These are phyloP conservation scores for Drosophila ohnishii DNA, from an alignment of 1,140 invertebrate species.

Conservation along the genomic window DNA sequence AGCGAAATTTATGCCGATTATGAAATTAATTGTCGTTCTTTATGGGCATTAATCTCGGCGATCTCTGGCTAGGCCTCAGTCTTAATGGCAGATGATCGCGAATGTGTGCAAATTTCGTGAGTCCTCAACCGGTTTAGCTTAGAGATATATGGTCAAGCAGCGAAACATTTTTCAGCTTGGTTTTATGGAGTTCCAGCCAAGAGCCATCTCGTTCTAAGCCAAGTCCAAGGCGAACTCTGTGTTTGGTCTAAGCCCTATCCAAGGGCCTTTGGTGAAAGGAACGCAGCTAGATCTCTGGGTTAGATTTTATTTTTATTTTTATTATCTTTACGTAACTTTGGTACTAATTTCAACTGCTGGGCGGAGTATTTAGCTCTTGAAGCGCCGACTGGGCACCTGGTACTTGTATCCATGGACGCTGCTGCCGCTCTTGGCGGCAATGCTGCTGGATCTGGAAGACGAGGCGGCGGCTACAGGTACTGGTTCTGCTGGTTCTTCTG, in stretches of 20 bases:
- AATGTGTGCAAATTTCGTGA: conserved; percentile 30
- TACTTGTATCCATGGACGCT: conserved; percentile 62
- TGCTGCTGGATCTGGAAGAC: conserved; percentile 30
- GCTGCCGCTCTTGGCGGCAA: conserved; percentile 15
- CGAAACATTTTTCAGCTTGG: conserved; percentile 18
- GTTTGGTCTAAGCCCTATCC: conserved; percentile 46
- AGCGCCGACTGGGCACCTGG: conserved; percentile 61
- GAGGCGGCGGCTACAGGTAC: conserved; percentile 9
- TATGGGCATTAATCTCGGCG: conserved; percentile 22
- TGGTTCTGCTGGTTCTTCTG: conserved; percentile 15
- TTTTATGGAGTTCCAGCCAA: conserved; percentile 1
- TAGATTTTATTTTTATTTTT: conserved; percentile 45
- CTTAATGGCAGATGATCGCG: conserved; percentile 16
- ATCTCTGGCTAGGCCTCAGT: conserved; percentile 48
- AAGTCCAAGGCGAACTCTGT: conserved; percentile 49
- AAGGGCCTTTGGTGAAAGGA: conserved; percentile 63
- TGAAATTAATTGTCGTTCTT: conserved; percentile 61
- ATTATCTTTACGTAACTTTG: conserved; percentile 66
- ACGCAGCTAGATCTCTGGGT: conserved; percentile 13
- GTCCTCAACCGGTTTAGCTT: conserved; percentile 30
- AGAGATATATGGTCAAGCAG: conserved; percentile 12
- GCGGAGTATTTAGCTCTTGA: conserved; percentile 55
- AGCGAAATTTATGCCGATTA: conserved; percentile 56
- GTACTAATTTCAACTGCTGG: conserved; percentile 41
- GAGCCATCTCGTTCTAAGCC: conserved; percentile 47